Percentiles rank a stretch among this genome's conserved stretches.
These are phyloP conservation scores for Thunnus thynnus DNA, from an alignment of 2,113 vertebrate genomes.

Conservation along the genomic window DNA sequence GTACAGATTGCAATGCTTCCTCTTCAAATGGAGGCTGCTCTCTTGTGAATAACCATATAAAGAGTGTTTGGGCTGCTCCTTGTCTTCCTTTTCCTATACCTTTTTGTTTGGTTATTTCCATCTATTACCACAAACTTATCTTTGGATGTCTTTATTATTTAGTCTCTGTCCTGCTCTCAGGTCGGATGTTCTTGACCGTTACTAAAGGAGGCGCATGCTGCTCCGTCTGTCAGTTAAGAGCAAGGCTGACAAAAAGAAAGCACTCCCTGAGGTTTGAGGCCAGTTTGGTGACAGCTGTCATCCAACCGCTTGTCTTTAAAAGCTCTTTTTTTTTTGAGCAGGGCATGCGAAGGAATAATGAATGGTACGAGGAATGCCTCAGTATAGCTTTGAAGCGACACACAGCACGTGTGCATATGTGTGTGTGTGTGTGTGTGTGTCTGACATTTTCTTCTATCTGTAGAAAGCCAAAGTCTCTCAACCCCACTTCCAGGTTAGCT, in stretches of 20 bases:
- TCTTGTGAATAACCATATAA: conserved; percentile 56
- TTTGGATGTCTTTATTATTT: conserved; percentile 49
- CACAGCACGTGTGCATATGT: not conserved
- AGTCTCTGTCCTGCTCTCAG: conserved; percentile 23
- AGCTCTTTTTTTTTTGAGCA: conserved; percentile 56
- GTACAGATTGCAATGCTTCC: conserved; percentile 79
- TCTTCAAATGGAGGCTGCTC: conserved; percentile 64
- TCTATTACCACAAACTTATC: not conserved
- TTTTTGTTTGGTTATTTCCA: conserved; percentile 41
- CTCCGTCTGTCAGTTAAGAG: conserved; percentile 22
- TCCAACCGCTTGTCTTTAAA: conserved; percentile 52
- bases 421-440: not conserved
- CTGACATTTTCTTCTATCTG: not conserved
- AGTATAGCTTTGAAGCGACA: conserved; percentile 26
- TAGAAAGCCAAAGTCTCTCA: not conserved
- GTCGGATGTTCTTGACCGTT: conserved; percentile 50
- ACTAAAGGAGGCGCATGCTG: not conserved
- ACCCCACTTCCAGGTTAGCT: not conserved
- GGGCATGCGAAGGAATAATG: conserved; percentile 26
- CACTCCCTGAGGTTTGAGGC: conserved; percentile 40
- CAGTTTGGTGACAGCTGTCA: conserved; percentile 60
- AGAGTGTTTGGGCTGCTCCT: conserved; percentile 6
- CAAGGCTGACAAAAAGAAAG: conserved; percentile 42
- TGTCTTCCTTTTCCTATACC: not conserved
- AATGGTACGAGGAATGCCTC: conserved; percentile 18